Conservation (phyloP, 2,888 invertebrate species). For the Chromoteleia sp. region DNA sequence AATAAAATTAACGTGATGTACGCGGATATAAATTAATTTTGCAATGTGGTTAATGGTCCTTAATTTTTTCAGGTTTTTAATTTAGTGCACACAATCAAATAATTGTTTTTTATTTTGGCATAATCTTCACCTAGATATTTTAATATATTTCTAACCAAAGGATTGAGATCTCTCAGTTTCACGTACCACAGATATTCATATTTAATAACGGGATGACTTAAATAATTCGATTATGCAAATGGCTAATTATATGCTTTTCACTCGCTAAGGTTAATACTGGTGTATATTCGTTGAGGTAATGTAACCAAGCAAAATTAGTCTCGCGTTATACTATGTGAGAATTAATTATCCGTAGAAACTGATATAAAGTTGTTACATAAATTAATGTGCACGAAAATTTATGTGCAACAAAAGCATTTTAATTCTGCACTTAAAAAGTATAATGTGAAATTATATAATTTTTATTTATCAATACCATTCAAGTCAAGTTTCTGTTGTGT, state of each 20-base stretch:
- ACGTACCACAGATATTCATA: not conserved
- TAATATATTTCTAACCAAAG: not conserved
- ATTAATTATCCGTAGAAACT: conserved; percentile 12
- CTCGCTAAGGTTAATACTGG: conserved; percentile 13
- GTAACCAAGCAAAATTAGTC: conserved; percentile 22
- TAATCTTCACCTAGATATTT: too few species aligned
- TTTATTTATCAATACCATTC: too few species aligned
- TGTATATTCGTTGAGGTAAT: conserved; percentile 12
- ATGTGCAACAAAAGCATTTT: too few species aligned
- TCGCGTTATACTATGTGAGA: conserved; percentile 4
- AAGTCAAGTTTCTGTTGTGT: too few species aligned
- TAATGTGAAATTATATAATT: too few species aligned
- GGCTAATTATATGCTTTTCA: conserved; percentile 27
- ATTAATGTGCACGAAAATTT: not conserved
- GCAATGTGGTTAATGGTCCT: too few species aligned
- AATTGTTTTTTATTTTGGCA: too few species aligned
- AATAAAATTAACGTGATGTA: too few species aligned
- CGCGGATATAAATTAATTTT: too few species aligned
- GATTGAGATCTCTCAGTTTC: not conserved
- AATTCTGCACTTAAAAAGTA: too few species aligned
- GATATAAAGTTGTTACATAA: conserved; percentile 9
- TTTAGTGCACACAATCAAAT: too few species aligned
- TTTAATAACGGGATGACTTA: conserved; percentile 9
- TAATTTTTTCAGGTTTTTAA: too few species aligned
- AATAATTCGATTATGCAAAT: conserved; percentile 24